These are phyloP conservation scores for Ceuthmochares aereus DNA, from an alignment of 2,113 vertebrate species.

Conservation along the genomic window DNA sequence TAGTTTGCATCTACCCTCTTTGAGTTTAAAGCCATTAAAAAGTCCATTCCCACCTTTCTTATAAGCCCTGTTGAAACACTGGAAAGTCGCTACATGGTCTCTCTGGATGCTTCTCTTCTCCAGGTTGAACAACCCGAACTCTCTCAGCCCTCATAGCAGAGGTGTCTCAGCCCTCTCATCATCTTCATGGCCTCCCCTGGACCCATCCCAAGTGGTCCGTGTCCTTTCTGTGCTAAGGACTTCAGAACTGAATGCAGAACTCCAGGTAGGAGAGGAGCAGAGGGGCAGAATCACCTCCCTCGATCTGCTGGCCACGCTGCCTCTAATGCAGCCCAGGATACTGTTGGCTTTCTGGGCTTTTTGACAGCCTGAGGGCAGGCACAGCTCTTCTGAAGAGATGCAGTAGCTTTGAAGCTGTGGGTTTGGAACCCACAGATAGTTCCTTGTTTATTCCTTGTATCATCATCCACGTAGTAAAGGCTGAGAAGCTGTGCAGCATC, in stretches of 20 bases:
- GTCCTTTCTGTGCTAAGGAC: too few species aligned
- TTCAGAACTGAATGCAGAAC: too few species aligned
- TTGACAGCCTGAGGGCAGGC: background rate
- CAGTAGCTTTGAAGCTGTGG: background rate
- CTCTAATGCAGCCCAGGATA: background rate
- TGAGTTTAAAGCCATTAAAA: background rate
- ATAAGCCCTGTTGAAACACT: background rate
- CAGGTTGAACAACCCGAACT: background rate
- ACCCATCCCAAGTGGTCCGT: accelerated
- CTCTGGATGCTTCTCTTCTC: background rate
- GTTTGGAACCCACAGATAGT: background rate
- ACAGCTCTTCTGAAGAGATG: background rate
- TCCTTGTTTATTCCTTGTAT: background rate
- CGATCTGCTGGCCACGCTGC: accelerated
- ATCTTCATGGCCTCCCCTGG: background rate
- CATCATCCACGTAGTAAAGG: background rate
- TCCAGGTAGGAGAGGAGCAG: background rate
- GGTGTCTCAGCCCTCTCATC: background rate
- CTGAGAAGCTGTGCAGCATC: background rate
- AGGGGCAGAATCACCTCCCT: background rate
- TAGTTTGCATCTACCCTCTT: background rate
- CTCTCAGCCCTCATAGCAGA: background rate
- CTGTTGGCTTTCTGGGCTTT: background rate
- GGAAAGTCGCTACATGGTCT: background rate
- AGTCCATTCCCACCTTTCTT: background rate